Evolutionary conservation across 2,113 vertebrate genomes (phyloP).

Genomic region (Crotophaga sulcirostris): DNA sequence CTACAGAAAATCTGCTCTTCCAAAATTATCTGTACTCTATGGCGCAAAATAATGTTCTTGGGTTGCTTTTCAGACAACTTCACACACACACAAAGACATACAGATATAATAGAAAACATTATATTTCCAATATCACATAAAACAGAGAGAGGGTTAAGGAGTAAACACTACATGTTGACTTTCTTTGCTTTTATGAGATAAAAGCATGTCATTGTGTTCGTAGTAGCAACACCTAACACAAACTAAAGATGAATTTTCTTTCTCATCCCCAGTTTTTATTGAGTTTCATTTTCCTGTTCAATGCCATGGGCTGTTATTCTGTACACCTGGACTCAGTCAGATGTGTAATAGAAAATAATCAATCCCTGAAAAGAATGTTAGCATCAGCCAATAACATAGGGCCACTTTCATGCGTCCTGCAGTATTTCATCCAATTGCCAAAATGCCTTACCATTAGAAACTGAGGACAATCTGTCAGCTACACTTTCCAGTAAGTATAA

Average conservation of each 20-base stretch:
- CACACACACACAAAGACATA: background rate
- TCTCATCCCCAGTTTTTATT: conserved; percentile 61
- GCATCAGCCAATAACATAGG: conserved; percentile 23
- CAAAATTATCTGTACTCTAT: background rate
- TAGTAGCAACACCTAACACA: background rate
- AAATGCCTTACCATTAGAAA: background rate
- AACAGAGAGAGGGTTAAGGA: background rate
- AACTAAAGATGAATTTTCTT: conserved; percentile 62
- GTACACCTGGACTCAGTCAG: conserved; percentile 62
- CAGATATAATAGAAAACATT: background rate
- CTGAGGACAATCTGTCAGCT: background rate
- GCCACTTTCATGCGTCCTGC: background rate
- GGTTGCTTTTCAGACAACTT: background rate
- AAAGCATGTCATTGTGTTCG: background rate
- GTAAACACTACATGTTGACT: background rate
- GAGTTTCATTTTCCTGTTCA: conserved; percentile 63
- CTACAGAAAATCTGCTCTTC: background rate
- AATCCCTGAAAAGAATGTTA: conserved; percentile 57
- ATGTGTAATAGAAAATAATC: conserved; percentile 65
- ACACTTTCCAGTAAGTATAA: background rate
- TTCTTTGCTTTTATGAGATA: background rate
- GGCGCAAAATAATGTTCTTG: background rate
- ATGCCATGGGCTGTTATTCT: conserved; percentile 60
- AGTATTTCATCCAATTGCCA: conserved; percentile 23
- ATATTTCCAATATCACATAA: background rate